Evolutionary conservation across 1,140 invertebrate species (phyloP), one percentile per base, ranked within the genome.

Genomic region (Episyrphus balteatus): DNA sequence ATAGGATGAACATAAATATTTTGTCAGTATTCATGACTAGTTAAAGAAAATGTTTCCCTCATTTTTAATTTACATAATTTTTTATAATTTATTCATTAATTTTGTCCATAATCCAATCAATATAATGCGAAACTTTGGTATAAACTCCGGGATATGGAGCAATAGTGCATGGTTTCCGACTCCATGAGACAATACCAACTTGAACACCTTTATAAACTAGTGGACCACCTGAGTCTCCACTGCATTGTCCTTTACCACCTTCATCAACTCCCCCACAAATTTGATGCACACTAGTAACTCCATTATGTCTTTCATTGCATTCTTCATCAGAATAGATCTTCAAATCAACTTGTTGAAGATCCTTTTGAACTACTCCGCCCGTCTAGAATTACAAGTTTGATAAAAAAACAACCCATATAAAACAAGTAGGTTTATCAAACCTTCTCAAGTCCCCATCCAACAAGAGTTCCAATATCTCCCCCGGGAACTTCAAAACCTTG

Each of bases 161-260:
- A 21, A 58, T 52, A 0, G 70, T 62, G 50, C 73, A 75, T 2
- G 68, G 68, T 46, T 69, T 70, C 9, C 61, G 46, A 38, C 69
- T 70, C 70, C 70, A 72, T 8, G 70, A 72, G 26, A 72, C 68
- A 18, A 72, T 62, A 6, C 70, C 70, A 21, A 64, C 58, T 47
- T 70, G 66, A 3, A 48, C 19, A 1, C 57, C 60, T 11, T 61
- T 43, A 9, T 52, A 53, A 13, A 70, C n/a, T 0, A 73, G 51
- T 0, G 71, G 70, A 10, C 71, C 72, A 11, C 72, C 72, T 1
- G 68, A 71, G 44, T 70, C 70, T 2, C 71, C 70, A 36, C 59
- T 71, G 54, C 70, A 72, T 49, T 71, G 70, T n/a, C 70, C 70
- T 53, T 69, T 70, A 15, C 70, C 67, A 3, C 70, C 70, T 41